Base-by-base conservation (phyloP, 2,888 invertebrate genomes). In the Ophraella communa region DNA sequence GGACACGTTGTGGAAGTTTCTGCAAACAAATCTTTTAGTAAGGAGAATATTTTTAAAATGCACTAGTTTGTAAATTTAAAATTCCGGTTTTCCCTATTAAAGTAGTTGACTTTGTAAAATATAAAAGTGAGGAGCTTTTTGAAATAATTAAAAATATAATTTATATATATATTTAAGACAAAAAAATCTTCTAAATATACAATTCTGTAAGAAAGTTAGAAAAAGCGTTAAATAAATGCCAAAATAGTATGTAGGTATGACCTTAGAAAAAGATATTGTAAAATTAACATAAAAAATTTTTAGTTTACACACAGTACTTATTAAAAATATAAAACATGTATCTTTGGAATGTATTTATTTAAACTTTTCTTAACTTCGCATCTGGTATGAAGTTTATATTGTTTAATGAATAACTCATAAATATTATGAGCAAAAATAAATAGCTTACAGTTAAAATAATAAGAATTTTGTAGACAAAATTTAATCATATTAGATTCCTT, bases 1-100 rank as follows among this genome's bases (percentile, higher is more conserved):
- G 75, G 76, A 77, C 74, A 74, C 73, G 17, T 72, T 66, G 42
- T 62, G 70, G 68, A 71, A 69, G 67, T 69, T 71, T 72, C 69
- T 66, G 73, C 73, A 73, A 74, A 74, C 74, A 71, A 66, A 67
- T 69, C 71, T 39, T 39, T 56, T 21, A 24, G 20, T 14, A 11
- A 10, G 45, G 23, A 45, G 5, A 21, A 45, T 21, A 23, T 21
- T 18, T 42, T 17, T 8, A 11, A 45, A 21, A 23, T 45, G 45
- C 21, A n/a, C 7, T 1, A 7, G 51, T 14, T 20, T 27, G 11
- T 30, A 30, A 10, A 1, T 17, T 17, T 5, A 3, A 17, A n/a
- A n/a, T n/a, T n/a, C n/a, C n/a, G n/a, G n/a, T n/a, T n/a, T n/a
- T n/a, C n/a, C n/a, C n/a, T n/a, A n/a, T n/a, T n/a, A n/a, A n/a